These are phyloP conservation scores for Calidris pygmaea DNA, from an alignment of 2,113 vertebrate genomes.

Conservation along the genomic window DNA sequence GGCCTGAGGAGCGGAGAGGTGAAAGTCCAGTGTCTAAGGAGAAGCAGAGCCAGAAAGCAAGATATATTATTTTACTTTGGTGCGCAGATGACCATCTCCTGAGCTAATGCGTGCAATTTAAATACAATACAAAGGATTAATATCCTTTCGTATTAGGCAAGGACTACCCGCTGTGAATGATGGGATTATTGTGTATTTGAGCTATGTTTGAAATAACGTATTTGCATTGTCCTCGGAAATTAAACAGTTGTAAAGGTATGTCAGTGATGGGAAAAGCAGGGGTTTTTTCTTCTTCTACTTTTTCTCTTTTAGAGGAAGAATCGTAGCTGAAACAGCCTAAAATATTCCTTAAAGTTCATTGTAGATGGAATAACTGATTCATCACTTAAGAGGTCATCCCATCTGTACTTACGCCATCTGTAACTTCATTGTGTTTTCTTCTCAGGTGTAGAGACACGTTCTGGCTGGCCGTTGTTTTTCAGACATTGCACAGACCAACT, in stretches of 20 bases:
- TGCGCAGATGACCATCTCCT: not conserved
- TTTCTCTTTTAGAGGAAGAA: not conserved
- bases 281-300: not conserved
- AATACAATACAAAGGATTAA: not conserved
- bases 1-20: not conserved
- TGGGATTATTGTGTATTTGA: not conserved
- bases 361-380: not conserved
- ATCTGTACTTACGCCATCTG: not conserved
- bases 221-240: not conserved
- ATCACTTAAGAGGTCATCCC: not conserved
- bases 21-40: not conserved
- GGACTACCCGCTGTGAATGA: not conserved
- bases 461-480: not conserved
- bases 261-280: not conserved
- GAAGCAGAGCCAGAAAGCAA: not conserved
- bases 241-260: rapidly evolving
- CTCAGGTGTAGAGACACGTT: not conserved
- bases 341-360: not conserved
- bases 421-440: not conserved
- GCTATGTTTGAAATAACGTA: not conserved
- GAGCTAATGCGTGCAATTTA: not conserved
- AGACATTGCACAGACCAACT: not conserved
- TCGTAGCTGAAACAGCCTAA: not conserved
- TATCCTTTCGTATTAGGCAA: not conserved
- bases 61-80: not conserved